These are phyloP conservation scores for Empidonax traillii DNA, from an alignment of 2,113 vertebrate genomes.

Conservation along the genomic window DNA sequence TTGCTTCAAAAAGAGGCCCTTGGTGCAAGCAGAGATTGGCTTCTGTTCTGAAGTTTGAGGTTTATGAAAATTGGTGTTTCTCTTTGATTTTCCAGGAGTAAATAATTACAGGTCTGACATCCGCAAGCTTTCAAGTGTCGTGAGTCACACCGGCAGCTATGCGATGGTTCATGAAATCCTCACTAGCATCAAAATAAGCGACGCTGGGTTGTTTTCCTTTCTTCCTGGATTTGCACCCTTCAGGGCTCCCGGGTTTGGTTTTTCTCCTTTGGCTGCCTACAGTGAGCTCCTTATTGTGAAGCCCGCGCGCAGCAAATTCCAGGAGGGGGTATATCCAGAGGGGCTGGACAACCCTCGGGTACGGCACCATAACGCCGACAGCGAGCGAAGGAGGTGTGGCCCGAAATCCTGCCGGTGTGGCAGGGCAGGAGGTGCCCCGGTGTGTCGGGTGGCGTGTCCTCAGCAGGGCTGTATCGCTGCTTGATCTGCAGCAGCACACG, in stretches of 20 bases:
- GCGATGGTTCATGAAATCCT: conserved; percentile 21
- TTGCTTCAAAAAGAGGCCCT: conserved; percentile 20
- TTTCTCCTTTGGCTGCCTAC: background rate
- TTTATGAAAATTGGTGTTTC: conserved; percentile 47
- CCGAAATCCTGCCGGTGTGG: background rate
- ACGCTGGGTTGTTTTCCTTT: background rate
- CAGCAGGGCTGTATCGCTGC: background rate
- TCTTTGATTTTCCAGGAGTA: conserved; percentile 51
- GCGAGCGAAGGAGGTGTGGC: background rate
- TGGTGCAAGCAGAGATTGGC: conserved; percentile 29
- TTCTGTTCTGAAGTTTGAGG: conserved; percentile 27
- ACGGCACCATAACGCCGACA: background rate
- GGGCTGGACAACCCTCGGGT: background rate
- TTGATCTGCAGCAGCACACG: conserved; percentile 16
- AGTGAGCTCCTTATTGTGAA: background rate
- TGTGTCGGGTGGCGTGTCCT: background rate
- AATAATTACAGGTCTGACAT: conserved; percentile 46
- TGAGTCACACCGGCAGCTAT: conserved; percentile 33
- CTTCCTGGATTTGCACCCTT: conserved; percentile 29
- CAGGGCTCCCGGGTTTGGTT: background rate
- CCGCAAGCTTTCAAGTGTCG: conserved; percentile 44
- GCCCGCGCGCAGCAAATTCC: background rate
- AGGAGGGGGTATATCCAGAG: background rate
- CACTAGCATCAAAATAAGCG: conserved; percentile 33
- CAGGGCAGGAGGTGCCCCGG: background rate